phyloP scores from a whole-genome alignment of 2,888 invertebrate species.

The Calameuta filiformis region DNA sequence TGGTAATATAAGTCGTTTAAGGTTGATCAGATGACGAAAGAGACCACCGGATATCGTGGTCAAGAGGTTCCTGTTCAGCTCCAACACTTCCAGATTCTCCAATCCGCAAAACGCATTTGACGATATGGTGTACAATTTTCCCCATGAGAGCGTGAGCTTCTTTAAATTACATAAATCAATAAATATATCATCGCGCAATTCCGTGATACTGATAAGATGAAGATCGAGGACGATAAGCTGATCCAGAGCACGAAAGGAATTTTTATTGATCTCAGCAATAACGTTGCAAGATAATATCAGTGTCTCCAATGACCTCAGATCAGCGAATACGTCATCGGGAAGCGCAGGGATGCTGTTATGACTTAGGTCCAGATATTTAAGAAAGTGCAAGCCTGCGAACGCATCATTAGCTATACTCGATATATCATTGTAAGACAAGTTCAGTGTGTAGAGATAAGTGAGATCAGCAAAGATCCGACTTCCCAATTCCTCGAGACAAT shows the following conservation, averaged over 20 bases:
- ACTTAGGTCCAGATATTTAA: conserved; percentile 15
- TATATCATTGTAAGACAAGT: conserved; percentile 17
- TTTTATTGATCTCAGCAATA: conserved; percentile 10
- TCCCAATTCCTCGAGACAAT: conserved; percentile 10
- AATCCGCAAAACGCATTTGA: neutral
- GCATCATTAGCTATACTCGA: conserved; percentile 11
- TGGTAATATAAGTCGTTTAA: neutral
- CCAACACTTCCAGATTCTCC: neutral
- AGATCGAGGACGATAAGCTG: conserved; percentile 12
- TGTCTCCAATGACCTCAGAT: neutral
- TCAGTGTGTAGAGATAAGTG: conserved; percentile 5
- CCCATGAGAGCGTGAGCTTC: conserved; percentile 5
- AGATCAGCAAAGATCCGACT: conserved; percentile 7
- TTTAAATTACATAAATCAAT: conserved; percentile 5
- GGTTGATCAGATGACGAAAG: neutral
- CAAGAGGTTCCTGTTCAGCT: neutral
- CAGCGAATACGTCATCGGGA: conserved; percentile 1
- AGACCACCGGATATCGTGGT: neutral
- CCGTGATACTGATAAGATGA: conserved; percentile 15
- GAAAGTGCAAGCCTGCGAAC: conserved; percentile 6
- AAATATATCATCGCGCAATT: conserved; percentile 11
- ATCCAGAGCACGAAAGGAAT: conserved; percentile 5
- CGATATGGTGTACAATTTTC: neutral
- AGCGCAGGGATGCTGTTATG: conserved; percentile 13
- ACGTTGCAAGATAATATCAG: conserved; percentile 13